Percentiles rank a stretch among this genome's conserved stretches.
phyloP scores from a whole-genome alignment of 1,140 invertebrate species.

The Lycorma delicatula region DNA sequence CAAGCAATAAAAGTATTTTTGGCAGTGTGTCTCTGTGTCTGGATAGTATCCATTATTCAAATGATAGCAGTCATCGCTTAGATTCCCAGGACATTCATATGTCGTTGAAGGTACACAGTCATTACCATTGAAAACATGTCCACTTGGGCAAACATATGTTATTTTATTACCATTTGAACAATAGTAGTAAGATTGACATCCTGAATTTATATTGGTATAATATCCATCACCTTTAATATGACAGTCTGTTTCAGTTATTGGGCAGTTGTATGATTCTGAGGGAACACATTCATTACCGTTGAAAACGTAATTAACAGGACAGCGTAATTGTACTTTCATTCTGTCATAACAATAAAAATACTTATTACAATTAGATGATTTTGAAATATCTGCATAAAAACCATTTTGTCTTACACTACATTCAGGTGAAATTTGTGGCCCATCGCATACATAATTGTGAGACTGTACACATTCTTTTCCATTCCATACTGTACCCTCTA shows the following conservation, averaged over 20 bases:
- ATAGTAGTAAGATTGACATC: constrained; percentile 48
- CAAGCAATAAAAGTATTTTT: constrained; percentile 48
- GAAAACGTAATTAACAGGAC: constrained; percentile 39
- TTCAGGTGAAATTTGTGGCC: constrained; percentile 35
- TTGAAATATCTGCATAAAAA: constrained; percentile 15
- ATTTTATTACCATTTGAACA: constrained; percentile 45
- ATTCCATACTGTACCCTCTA: constrained; percentile 36
- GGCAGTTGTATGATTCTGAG: constrained; percentile 37
- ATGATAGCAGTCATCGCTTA: constrained; percentile 39
- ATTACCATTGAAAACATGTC: constrained; percentile 45
- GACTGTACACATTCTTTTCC: constrained; percentile 35
- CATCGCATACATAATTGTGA: constrained; percentile 36
- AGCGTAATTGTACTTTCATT: constrained; percentile 38
- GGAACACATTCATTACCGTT: constrained; percentile 42
- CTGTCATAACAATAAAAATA: constrained; percentile 44
- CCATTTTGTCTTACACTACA: constrained; percentile 24
- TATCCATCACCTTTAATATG: constrained; percentile 44
- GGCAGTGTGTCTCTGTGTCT: constrained; percentile 45
- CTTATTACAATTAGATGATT: constrained; percentile 38
- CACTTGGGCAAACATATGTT: constrained; percentile 44
- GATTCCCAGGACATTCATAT: constrained; percentile 39
- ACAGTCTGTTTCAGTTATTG: constrained; percentile 42
- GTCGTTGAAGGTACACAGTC: constrained; percentile 39
- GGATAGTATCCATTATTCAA: constrained; percentile 46
- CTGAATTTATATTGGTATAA: constrained; percentile 44